These are phyloP conservation scores for Hemaris fuciformis DNA, from an alignment of 2,888 invertebrate species.

Conservation along the genomic window DNA sequence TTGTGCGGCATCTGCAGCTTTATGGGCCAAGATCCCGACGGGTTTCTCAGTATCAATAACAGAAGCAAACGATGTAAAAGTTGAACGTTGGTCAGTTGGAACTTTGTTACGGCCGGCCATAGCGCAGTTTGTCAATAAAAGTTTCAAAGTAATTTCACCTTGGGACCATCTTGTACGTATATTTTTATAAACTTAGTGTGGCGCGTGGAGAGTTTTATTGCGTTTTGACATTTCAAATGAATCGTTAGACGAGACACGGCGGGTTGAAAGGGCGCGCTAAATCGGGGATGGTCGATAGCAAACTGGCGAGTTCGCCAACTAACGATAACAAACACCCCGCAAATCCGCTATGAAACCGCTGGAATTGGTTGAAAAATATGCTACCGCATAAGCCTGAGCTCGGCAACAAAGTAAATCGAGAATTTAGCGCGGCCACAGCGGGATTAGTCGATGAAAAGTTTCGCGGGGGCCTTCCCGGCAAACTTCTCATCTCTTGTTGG, in stretches of 20 bases:
- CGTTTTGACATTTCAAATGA: constrained; percentile 38
- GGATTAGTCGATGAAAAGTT: constrained; percentile 74
- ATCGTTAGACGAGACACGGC: constrained; percentile 25
- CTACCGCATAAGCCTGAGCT: constrained; percentile 62
- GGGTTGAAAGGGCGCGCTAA: constrained; percentile 24
- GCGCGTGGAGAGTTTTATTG: constrained; percentile 43
- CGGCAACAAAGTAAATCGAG: constrained; percentile 72
- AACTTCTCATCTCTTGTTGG: constrained; percentile 76
- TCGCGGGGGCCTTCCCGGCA: constrained; percentile 42
- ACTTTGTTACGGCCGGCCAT: constrained; percentile 57
- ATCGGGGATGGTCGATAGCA: not conserved
- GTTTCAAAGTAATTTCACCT: constrained; percentile 65
- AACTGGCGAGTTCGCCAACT: constrained; percentile 29
- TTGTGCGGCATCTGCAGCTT: constrained; percentile 55
- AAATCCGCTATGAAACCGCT: constrained; percentile 63
- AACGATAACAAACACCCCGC: constrained; percentile 66
- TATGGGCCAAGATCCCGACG: constrained; percentile 45
- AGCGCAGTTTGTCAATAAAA: constrained; percentile 69
- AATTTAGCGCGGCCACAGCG: constrained; percentile 66
- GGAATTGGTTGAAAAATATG: constrained; percentile 72
- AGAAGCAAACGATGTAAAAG: constrained; percentile 54
- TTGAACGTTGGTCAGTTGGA: constrained; percentile 60
- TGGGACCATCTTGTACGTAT: constrained; percentile 52
- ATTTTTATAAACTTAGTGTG: constrained; percentile 55
- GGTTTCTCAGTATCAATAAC: constrained; percentile 64